Percentiles rank a stretch among this genome's conserved stretches.
Evolutionary conservation across 2,797 vertebrate species (phyloP).

Genomic region (Muscicapa comitata): DNA sequence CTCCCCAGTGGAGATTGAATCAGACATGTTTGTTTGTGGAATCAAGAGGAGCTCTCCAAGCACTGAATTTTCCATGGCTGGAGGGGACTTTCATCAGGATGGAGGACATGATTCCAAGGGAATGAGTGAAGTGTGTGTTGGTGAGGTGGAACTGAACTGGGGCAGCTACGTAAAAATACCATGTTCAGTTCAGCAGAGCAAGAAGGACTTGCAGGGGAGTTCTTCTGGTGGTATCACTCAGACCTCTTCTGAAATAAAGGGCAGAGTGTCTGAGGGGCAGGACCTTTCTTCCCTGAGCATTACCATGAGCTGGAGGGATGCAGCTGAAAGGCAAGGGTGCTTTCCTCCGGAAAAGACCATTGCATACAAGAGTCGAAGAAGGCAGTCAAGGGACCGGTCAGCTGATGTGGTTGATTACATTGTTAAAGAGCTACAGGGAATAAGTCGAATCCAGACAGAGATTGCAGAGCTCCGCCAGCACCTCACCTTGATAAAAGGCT

Average conservation of each 20-base stretch:
- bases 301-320: constrained; percentile 65
- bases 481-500: constrained; percentile 76
- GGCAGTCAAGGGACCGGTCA: constrained; percentile 61
- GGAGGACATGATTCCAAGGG: neutral
- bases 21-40: constrained; percentile 73
- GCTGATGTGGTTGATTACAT: constrained; percentile 80
- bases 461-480: constrained; percentile 80
- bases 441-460: constrained; percentile 79
- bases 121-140: constrained; percentile 48
- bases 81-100: constrained; percentile 50
- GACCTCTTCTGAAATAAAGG: neutral
- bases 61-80: constrained; percentile 16
- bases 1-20: constrained; percentile 77
- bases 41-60: constrained; percentile 64
- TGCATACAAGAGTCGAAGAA: neutral
- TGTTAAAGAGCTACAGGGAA: constrained; percentile 79
- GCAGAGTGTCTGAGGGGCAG: constrained; percentile 33
- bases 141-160: constrained; percentile 67
- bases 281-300: constrained; percentile 61
- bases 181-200: constrained; percentile 37
- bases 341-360: constrained; percentile 6
- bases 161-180: constrained; percentile 70
- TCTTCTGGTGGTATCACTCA: neutral
- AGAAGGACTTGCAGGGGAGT: neutral
- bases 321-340: constrained; percentile 56